Evolutionary conservation across 2,888 invertebrate species (phyloP), one percentile per base, ranked within the genome.

Genomic region (Alentia gelatinosa): DNA sequence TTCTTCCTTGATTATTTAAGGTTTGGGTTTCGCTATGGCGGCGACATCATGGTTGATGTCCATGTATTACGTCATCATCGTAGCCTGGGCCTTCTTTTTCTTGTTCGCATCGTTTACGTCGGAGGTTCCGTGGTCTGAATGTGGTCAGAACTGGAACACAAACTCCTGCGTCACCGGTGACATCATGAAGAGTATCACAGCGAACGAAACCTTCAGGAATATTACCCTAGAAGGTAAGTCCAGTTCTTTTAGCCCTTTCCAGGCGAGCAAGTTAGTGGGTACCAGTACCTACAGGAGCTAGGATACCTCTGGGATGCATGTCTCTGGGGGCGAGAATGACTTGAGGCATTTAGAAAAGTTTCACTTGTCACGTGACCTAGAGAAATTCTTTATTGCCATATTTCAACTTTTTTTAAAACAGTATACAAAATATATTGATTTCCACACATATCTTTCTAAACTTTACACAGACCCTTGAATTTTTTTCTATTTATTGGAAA

Each of bases 41-140:
- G 63, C 39, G 9, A 63, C 63, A 15, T 89, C 89, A 15, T 89
- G 89, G 89, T 19, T 89, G 5, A 37, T 89, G 47, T 26, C 26
- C 1, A 35, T 90, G 37, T 92, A 92, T 74, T 92, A 92, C 89
- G 91, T 92, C 33, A 90, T 92, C 42, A 92, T 92, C 88, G 92
- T 92, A 15, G 92, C 92, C 89, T 56, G 91, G 50, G 90, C 92
- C 0, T 50, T 92, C 56, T 92, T 91, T 89, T 92, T 91, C 91
- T 89, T 92, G 12, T 92, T 92, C 40, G 90, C 79, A 15, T 92
- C 92, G 3, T 91, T 92, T 63, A 86, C 90, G 26, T 50, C 89
- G 12, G 19, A 37, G n/a, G 84, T 92, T 47, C 92, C 92, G 7
- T 92, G 92, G 92, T 56, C 90, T 23, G 40, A 90, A 33, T 92